phyloP scores from a whole-genome alignment of 2,113 vertebrate species.

The Burhinus bistriatus region DNA sequence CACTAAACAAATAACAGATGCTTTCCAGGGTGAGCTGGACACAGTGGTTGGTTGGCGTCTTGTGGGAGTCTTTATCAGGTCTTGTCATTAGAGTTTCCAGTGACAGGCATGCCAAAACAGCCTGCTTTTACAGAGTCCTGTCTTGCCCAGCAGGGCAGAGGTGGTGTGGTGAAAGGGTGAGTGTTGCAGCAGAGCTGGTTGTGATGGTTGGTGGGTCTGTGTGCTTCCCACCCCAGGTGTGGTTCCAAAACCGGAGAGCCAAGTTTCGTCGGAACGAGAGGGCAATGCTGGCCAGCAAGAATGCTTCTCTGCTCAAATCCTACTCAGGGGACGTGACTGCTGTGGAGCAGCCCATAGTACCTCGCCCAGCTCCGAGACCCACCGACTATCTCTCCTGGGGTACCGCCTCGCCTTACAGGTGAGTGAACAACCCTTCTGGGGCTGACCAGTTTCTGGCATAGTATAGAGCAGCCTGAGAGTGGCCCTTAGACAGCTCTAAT shows the following conservation, averaged over 20 bases:
- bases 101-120: background rate
- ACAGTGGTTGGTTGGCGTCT: background rate
- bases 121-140: background rate
- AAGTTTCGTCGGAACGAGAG: conserved; percentile 96
- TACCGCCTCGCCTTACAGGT: conserved; percentile 94
- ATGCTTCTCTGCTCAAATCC: conserved; percentile 94
- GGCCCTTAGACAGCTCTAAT: background rate
- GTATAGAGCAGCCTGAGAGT: background rate
- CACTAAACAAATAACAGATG: background rate
- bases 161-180: no score
- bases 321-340: conserved; percentile 95
- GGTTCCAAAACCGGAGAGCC: conserved; percentile 97
- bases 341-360: conserved; percentile 96
- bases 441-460: background rate
- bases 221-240: conserved; percentile 78
- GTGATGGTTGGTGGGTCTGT: background rate
- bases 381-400: conserved; percentile 98
- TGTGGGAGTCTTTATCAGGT: background rate
- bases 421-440: conserved; percentile 33
- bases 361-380: conserved; percentile 90
- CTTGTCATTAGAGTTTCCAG: background rate
- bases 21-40: background rate
- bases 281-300: conserved; percentile 98
- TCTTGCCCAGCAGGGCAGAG: background rate
- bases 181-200: background rate